A percentile compares a stretch with the other conserved stretches of the same genome.
Evolutionary conservation across 2,888 invertebrate species (phyloP).

Genomic region (Andrena chrysosceles): DNA sequence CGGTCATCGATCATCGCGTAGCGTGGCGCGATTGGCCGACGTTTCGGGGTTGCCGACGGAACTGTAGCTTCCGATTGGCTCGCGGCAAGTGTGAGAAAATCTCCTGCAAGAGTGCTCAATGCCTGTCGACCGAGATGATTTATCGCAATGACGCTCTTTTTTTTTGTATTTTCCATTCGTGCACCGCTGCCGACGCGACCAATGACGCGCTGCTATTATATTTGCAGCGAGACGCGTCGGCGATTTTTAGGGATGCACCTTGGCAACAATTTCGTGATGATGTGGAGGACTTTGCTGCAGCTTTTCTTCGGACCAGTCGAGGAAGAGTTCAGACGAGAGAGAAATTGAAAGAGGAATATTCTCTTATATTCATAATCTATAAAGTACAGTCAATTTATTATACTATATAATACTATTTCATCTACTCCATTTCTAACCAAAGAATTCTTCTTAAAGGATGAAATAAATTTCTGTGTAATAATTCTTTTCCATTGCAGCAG

Average conservation of each 20-base stretch:
- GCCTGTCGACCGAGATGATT: slow-evolving; percentile 79
- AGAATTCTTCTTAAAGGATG: no score
- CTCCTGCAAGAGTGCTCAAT: slow-evolving; percentile 73
- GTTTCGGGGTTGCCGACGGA: slow-evolving; percentile 59
- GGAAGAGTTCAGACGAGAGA: no score
- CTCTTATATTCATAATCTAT: no score
- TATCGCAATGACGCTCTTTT: slow-evolving; percentile 80
- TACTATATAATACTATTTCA: no score
- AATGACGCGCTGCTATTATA: slow-evolving; percentile 22
- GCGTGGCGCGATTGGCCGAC: slow-evolving; percentile 58
- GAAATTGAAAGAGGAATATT: no score
- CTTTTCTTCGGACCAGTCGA: neutral
- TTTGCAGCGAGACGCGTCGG: slow-evolving; percentile 31
- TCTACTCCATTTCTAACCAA: no score
- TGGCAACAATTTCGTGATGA: neutral
- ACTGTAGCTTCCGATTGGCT: slow-evolving; percentile 62
- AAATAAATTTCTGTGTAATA: no score
- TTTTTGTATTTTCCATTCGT: slow-evolving; percentile 55
- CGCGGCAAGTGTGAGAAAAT: slow-evolving; percentile 74
- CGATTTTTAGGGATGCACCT: slow-evolving; percentile 34
- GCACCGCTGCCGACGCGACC: slow-evolving; percentile 31
- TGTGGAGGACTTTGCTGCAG: neutral
- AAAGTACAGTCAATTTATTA: no score
- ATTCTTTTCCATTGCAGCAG: no score
- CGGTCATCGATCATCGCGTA: slow-evolving; percentile 73